Base-by-base conservation (phyloP, 2,797 vertebrate species). In the Amniataba percoides region DNA sequence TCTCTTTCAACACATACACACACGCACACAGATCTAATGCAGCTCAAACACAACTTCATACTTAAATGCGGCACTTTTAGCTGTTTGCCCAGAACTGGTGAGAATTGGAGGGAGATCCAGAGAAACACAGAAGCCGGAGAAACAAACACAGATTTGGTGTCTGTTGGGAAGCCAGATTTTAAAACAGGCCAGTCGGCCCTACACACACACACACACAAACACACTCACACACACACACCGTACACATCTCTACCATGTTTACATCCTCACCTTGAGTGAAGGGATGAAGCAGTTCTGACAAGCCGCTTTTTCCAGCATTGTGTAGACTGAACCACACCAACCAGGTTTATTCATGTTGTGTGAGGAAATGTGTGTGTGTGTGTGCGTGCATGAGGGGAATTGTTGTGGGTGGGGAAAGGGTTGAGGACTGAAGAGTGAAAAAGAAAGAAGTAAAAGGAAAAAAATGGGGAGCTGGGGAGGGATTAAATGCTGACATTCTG, bases 401-500 rank as follows among this genome's bases (percentile, higher is more conserved):
- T 15, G 48, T 56, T 65, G 48, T 76, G 72, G 53, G 48, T 63
- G 53, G 42, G 39, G 46, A 49, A 18, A 23, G 52, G 70, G 31
- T 16, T 64, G 52, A 71, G 64, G 78, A 80, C 14, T 71, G 65
- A 76, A 56, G 43, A 73, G 56, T 73, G 48, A 77, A 80, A 74
- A 78, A 72, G 63, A 74, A 62, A 74, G 43, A 78, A 77, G 65
- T 15, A 56, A 74, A 84, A 74, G 49, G 46, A 74, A 77, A 82
- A 82, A 84, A 75, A 80, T 40, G 57, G 77, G 82, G 78, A 84
- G 75, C 77, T 84, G 86, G 87, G 85, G 84, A 87, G 60, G 91
- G 91, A 95, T 93, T 94, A 94, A 91, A 92, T 87, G 73, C 77
- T 87, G 89, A 86, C 90, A 90, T 89, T 94, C 80, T 90, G 88